A percentile compares a stretch with the other conserved stretches of the same genome.
phyloP scores from a whole-genome alignment of 2,113 vertebrate genomes.

The Pseudonaja textilis region DNA sequence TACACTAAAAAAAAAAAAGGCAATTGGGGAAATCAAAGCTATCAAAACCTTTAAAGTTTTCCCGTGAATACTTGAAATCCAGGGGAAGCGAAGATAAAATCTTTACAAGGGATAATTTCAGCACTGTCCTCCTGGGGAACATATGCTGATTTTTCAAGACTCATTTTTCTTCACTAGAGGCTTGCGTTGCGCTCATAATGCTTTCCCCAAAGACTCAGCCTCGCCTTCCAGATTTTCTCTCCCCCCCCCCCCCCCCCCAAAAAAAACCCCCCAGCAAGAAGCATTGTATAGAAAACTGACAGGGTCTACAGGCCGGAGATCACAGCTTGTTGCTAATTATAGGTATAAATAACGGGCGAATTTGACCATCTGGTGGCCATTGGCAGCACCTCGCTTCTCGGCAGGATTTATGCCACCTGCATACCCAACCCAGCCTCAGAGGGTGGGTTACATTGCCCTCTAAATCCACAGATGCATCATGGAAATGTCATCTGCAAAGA shows the following conservation, averaged over 20 bases:
- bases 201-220: neutral
- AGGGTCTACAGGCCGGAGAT: conserved; percentile 64
- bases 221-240: accelerated
- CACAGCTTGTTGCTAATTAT: conserved; percentile 72
- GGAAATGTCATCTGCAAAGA: conserved; percentile 31
- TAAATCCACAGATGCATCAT: conserved; percentile 1
- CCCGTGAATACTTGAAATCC: neutral
- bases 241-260: neutral
- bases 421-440: neutral
- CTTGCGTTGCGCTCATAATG: neutral
- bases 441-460: conserved; percentile 52
- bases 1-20: neutral
- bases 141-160: neutral
- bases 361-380: conserved; percentile 73
- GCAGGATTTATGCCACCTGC: conserved; percentile 66
- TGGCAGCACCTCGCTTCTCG: conserved; percentile 59
- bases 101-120: neutral
- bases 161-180: neutral
- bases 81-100: neutral
- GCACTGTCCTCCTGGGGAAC: neutral
- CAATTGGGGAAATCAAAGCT: neutral
- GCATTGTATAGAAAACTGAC: conserved; percentile 55
- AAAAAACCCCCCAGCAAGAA: neutral
- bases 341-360: conserved; percentile 76
- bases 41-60: neutral